phyloP scores from a whole-genome alignment of 2,797 vertebrate species.

The Muscicapa striata region DNA sequence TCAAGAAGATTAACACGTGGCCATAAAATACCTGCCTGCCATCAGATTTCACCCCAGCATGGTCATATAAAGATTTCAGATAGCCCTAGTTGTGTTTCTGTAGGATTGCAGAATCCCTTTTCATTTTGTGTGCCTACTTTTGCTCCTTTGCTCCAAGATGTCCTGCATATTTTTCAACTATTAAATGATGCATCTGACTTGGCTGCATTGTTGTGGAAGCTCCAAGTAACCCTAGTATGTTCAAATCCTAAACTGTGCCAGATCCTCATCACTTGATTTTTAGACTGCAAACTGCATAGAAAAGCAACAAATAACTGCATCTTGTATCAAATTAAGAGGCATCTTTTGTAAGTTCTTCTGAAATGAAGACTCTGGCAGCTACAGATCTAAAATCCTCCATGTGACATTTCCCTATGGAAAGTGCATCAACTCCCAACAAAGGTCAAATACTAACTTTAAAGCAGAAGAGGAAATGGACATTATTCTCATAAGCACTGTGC shows the following conservation, averaged over 20 bases:
- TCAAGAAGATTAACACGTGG: constrained; percentile 6
- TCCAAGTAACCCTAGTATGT: not conserved
- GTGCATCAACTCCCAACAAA: not conserved
- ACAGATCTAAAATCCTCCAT: not conserved
- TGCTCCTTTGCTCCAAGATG: not conserved
- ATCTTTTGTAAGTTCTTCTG: not conserved
- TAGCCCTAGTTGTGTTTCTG: not conserved
- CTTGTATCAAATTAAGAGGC: not conserved
- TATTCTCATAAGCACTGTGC: not conserved
- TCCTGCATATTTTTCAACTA: not conserved
- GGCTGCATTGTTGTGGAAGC: not conserved
- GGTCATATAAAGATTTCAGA: not conserved
- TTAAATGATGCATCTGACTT: not conserved
- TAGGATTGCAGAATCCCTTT: not conserved
- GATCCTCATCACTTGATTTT: not conserved
- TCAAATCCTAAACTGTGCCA: not conserved
- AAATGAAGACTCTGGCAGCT: not conserved
- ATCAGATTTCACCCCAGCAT: not conserved
- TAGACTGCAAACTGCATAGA: not conserved
- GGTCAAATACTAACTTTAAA: not conserved
- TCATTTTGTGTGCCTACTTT: not conserved
- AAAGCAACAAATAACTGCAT: not conserved
- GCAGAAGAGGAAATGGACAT: not conserved
- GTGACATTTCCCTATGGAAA: not conserved
- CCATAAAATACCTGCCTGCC: not conserved